Evolutionary conservation across 2,797 vertebrate species (phyloP), one percentile per base, ranked within the genome.

Genomic region (Sternotherus odoratus): DNA sequence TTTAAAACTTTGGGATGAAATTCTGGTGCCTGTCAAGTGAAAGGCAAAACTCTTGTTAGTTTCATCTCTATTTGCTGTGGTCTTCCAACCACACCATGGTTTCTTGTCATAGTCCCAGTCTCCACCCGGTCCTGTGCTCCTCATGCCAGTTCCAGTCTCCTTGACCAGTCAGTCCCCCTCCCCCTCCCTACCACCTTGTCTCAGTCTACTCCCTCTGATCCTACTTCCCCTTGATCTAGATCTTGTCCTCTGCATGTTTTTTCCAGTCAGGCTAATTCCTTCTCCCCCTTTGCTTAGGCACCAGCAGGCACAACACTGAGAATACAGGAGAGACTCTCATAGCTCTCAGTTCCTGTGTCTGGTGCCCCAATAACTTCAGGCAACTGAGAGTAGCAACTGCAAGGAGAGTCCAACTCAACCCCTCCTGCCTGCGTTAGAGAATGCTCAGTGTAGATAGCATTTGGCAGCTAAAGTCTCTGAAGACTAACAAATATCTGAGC

Each of bases 41-140:
- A 26, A 50, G 28, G 56, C 46, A 88, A 87, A 88, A 51, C 24
- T 51, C 46, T 79, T 39, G 75, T 77, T 77, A 19, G 30, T 94
- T 92, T 94, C 53, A 89, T 43, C 36, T 54, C 19, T 46, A 82
- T 48, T 17, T 4, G 1, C 82, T 4, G 1, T 89, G 12, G 54
- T 86, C 57, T 74, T 92, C n/a, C 91, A 26, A 77, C 93, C 66
- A 77, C 60, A 83, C 43, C 15, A 33, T n/a, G 56, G 36, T 86
- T 89, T 43, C 60, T 57, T 0, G 0, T 49, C 54, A 66, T 85
- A 51, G 28, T 85, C 86, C 33, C 13, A 5, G 9, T 79, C 53
- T 75, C 48, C 78, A 5, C 36, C n/a, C 28, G 21, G 19, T 54
- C 46, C 0, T 49, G 33, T 36, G 53, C 94, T 84, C 50, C 57